Evolutionary conservation across 2,113 vertebrate species (phyloP).

Genomic region (Mixornis gularis): DNA sequence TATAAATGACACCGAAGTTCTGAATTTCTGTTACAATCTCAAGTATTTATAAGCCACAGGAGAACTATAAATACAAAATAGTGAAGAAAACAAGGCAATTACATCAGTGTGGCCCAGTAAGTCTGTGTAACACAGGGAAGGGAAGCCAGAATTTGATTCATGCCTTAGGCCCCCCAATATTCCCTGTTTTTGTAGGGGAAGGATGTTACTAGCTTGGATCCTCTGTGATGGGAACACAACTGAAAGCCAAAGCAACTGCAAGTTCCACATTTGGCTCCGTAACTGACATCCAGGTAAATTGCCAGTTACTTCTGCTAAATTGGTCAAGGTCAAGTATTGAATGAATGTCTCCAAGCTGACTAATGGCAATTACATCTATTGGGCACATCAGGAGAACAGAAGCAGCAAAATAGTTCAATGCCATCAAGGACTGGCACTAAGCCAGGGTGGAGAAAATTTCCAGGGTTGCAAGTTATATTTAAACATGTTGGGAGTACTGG

Average conservation of each 20-base stretch:
- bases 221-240: not conserved
- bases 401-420: slow-evolving; percentile 18
- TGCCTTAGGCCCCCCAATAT: not conserved
- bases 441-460: not conserved
- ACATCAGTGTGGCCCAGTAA: not conserved
- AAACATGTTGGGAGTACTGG: not conserved
- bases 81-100: not conserved
- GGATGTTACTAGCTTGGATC: not conserved
- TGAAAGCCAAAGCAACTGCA: not conserved
- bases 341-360: not conserved
- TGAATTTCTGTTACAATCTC: not conserved
- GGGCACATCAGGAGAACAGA: not conserved
- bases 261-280: not conserved
- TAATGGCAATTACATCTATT: not conserved
- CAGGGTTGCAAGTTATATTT: not conserved
- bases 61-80: not conserved
- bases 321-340: slow-evolving; percentile 18
- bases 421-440: not conserved
- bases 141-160: not conserved
- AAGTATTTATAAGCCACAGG: not conserved
- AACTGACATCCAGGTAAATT: not conserved
- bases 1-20: not conserved
- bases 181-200: not conserved
- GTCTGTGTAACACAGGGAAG: not conserved
- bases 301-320: not conserved